These are phyloP conservation scores for Champsocephalus esox DNA, from an alignment of 2,797 vertebrate species.

Conservation along the genomic window DNA sequence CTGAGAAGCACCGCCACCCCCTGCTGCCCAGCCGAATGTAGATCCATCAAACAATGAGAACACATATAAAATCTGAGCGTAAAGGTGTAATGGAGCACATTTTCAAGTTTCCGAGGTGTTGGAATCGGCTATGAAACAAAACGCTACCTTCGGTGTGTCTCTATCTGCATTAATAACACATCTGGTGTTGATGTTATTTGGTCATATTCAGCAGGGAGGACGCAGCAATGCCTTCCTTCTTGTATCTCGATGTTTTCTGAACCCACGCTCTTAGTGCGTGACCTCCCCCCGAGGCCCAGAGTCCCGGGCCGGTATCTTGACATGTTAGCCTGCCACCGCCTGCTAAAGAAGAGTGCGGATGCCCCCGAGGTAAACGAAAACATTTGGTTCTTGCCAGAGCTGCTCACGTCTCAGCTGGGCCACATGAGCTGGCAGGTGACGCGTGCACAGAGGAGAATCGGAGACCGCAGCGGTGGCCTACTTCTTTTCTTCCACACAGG, in stretches of 20 bases:
- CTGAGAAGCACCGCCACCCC: constrained; percentile 66
- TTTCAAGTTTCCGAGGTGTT: constrained; percentile 67
- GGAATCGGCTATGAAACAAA: constrained; percentile 47
- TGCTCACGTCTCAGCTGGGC: constrained; percentile 77
- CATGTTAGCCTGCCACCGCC: constrained; percentile 77
- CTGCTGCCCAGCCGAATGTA: constrained; percentile 68
- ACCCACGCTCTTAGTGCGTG: constrained; percentile 63
- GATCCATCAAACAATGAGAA: constrained; percentile 71
- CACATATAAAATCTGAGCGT: constrained; percentile 55
- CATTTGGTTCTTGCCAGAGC: constrained; percentile 84
- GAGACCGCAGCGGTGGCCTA: constrained; percentile 77
- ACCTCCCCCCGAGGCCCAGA: constrained; percentile 72
- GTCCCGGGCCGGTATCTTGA: constrained; percentile 72
- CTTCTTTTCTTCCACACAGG: constrained; percentile 70
- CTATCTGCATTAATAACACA: constrained; percentile 30
- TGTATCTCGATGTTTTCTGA: constrained; percentile 67
- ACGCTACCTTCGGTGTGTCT: constrained; percentile 14
- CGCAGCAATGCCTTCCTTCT: neutral
- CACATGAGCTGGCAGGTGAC: constrained; percentile 83
- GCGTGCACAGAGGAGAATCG: constrained; percentile 74
- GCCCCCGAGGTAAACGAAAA: constrained; percentile 84
- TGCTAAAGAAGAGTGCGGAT: constrained; percentile 76
- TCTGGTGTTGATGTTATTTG: constrained; percentile 22
- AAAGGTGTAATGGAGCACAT: constrained; percentile 70
- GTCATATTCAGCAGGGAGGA: constrained; percentile 13